Evolutionary conservation across 2,888 invertebrate species (phyloP).

Genomic region (Pachycephus smyrnensis): DNA sequence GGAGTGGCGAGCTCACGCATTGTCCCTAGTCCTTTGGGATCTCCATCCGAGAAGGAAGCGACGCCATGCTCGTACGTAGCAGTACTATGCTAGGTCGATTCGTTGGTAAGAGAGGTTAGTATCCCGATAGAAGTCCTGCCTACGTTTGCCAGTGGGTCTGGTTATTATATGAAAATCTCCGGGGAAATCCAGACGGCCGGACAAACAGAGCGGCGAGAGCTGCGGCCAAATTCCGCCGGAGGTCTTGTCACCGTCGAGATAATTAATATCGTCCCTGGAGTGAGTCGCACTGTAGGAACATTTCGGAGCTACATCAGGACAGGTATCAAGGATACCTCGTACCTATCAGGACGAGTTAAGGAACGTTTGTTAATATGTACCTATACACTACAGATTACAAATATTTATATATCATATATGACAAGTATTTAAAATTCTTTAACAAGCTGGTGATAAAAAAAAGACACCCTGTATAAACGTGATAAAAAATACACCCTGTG

Average conservation of each 20-base stretch:
- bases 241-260: constrained; percentile 6
- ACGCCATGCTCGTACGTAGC: neutral
- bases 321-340: too few species aligned
- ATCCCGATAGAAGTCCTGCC: constrained; percentile 3
- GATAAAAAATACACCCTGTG: too few species aligned
- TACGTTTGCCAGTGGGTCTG: neutral
- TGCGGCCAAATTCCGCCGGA: constrained; percentile 1
- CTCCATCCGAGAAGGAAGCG: neutral
- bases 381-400: too few species aligned
- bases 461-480: too few species aligned
- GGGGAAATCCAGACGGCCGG: constrained; percentile 8
- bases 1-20: neutral
- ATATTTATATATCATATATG: too few species aligned
- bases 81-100: neutral
- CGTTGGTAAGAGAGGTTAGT: too few species aligned
- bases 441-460: too few species aligned
- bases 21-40: neutral
- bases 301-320: neutral
- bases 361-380: too few species aligned
- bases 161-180: constrained; percentile 10
- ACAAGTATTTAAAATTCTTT: too few species aligned
- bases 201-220: constrained; percentile 1
- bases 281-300: neutral
- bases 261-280: constrained; percentile 8
- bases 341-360: too few species aligned